Conservation (phyloP, 1,140 invertebrate species). For the Sweltsa coloradensis region DNA sequence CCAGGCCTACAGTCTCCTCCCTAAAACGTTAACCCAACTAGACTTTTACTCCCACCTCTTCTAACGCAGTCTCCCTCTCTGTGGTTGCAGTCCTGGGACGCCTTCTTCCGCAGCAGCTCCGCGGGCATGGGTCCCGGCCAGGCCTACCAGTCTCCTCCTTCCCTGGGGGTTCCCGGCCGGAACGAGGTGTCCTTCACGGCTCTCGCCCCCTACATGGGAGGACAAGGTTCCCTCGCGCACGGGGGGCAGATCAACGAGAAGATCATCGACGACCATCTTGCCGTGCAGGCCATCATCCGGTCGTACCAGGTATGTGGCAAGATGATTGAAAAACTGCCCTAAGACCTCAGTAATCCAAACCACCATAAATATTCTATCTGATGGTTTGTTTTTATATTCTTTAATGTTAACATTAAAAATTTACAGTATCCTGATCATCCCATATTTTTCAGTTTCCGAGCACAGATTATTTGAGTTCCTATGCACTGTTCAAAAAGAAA, state of each 20-base stretch:
- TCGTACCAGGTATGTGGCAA: slow-evolving; percentile 98
- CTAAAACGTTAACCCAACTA: too few relatives aligned
- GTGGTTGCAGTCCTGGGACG: slow-evolving; percentile 94
- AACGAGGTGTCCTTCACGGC: slow-evolving; percentile 62
- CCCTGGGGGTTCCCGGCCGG: slow-evolving; percentile 53
- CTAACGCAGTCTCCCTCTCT: too few relatives aligned
- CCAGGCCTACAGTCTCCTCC: slow-evolving; percentile 75
- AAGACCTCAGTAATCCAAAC: too few relatives aligned
- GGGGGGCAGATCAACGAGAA: slow-evolving; percentile 67
- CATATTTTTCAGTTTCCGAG: too few relatives aligned
- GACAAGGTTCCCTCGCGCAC: slow-evolving; percentile 25
- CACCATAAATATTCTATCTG: too few relatives aligned
- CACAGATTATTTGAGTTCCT: too few relatives aligned
- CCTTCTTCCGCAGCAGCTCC: slow-evolving; percentile 84
- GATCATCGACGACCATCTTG: slow-evolving; percentile 93
- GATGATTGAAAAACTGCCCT: too few relatives aligned
- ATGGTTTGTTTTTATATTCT: too few relatives aligned
- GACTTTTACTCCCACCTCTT: too few relatives aligned
- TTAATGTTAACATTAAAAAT: too few relatives aligned
- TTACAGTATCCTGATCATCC: too few relatives aligned
- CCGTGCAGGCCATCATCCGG: slow-evolving; percentile 94
- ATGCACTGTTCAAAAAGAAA: too few relatives aligned
- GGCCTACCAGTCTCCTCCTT: slow-evolving; percentile 79
- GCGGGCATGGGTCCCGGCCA: slow-evolving; percentile 65
- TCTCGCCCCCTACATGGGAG: slow-evolving; percentile 39